A percentile compares a stretch with the other conserved stretches of the same genome.
Conservation (phyloP, 2,113 vertebrate species). For the Brachionichthys hirsutus region DNA sequence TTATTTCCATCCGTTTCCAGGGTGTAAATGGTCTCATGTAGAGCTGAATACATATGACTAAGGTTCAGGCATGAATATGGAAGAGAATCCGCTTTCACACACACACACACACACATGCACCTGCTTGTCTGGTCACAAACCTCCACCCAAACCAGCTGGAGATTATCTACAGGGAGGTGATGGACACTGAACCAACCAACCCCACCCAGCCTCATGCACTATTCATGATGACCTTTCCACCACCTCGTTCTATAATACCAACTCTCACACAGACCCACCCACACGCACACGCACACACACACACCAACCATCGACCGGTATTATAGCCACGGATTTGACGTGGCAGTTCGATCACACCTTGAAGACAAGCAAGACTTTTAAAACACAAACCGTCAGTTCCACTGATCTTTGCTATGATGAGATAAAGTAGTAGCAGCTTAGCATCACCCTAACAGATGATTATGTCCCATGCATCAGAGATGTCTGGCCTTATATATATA, state of each 20-base stretch:
- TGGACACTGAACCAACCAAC: slow-evolving; percentile 51
- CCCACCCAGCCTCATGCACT: slow-evolving; percentile 76
- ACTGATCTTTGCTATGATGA: no score
- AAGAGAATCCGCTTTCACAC: slow-evolving; percentile 16
- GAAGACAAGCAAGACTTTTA: no score
- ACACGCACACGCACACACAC: slow-evolving; percentile 6
- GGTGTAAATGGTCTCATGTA: slow-evolving; percentile 52
- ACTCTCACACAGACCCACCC: slow-evolving; percentile 5
- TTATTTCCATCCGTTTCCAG: slow-evolving; percentile 59
- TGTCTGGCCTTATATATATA: no score
- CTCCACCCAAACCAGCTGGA: slow-evolving; percentile 61
- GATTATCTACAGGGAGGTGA: slow-evolving; percentile 59
- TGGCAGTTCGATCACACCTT: no score
- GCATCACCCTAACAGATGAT: no score
- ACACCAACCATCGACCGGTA: slow-evolving; percentile 21
- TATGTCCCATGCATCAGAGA: no score
- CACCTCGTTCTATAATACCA: slow-evolving; percentile 11
- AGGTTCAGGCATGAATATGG: slow-evolving; percentile 60
- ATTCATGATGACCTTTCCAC: slow-evolving; percentile 82
- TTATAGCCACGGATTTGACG: neutral
- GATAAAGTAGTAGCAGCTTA: no score
- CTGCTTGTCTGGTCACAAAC: slow-evolving; percentile 18
- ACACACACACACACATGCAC: slow-evolving; percentile 7
- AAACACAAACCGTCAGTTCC: no score
- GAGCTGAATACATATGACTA: slow-evolving; percentile 51